A percentile compares a stretch with the other conserved stretches of the same genome.
Evolutionary conservation across 2,113 vertebrate species (phyloP).

Genomic region (Hipposideros armiger): DNA sequence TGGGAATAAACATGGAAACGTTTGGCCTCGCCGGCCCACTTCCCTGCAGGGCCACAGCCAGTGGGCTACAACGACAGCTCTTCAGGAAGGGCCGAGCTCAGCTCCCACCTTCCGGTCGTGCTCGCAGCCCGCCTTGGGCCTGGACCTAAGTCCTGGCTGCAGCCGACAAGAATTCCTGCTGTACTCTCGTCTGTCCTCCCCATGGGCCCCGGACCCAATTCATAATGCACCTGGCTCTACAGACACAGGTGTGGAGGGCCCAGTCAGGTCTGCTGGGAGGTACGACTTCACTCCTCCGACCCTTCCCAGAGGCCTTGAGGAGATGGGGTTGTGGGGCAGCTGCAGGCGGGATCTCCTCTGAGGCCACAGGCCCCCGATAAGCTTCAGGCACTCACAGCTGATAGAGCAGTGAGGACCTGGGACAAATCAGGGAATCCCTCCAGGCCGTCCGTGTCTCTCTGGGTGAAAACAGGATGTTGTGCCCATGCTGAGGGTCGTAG

Average conservation of each 20-base stretch:
- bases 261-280: background rate
- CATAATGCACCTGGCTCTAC: background rate
- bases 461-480: background rate
- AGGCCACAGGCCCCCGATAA: background rate
- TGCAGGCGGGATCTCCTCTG: background rate
- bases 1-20: background rate
- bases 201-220: background rate
- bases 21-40: background rate
- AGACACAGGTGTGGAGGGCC: background rate
- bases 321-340: background rate
- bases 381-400: background rate
- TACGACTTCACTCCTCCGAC: too few species aligned
- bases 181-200: background rate
- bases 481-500: background rate
- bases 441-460: background rate
- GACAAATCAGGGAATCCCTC: too few species aligned
- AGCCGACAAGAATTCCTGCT: background rate
- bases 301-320: background rate
- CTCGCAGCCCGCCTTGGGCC: background rate
- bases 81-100: rapidly evolving
- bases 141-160: background rate
- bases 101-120: background rate
- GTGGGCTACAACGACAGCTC: background rate
- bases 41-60: background rate
- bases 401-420: background rate